Percentiles rank a stretch among this genome's conserved stretches.
phyloP scores from a whole-genome alignment of 1,140 invertebrate genomes.

The Drosophila obscura region DNA sequence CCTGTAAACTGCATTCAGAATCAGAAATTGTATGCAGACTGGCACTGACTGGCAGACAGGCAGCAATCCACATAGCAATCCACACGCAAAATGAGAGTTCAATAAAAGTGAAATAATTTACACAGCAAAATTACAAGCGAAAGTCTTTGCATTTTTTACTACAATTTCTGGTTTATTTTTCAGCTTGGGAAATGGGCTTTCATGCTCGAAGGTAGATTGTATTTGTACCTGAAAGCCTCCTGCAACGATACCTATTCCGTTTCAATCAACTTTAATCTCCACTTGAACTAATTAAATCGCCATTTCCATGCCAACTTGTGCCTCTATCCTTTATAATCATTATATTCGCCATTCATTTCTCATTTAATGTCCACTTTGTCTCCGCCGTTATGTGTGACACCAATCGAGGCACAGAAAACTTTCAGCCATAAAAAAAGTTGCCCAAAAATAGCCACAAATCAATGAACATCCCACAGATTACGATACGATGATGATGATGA shows the following conservation, averaged over 20 bases:
- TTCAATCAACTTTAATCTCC: background rate
- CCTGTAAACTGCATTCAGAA: conserved; percentile 31
- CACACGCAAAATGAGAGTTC: conserved; percentile 51
- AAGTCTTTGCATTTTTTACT: too few relatives aligned
- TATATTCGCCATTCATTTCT: conserved; percentile 1
- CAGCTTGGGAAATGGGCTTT: too few relatives aligned
- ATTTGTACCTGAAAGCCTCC: too few relatives aligned
- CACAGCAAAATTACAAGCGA: background rate
- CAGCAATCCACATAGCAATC: conserved; percentile 38
- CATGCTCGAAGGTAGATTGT: too few relatives aligned
- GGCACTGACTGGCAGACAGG: background rate
- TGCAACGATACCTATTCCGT: too few relatives aligned
- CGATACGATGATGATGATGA: background rate
- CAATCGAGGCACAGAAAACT: conserved; percentile 27
- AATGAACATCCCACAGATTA: conserved; percentile 32
- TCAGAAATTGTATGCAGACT: conserved; percentile 18
- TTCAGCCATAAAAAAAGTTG: conserved; percentile 39
- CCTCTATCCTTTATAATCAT: conserved; percentile 11
- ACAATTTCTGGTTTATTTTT: too few relatives aligned
- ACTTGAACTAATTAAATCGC: background rate
- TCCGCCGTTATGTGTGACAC: conserved; percentile 24
- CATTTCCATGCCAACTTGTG: conserved; percentile 5
- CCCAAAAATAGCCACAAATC: conserved; percentile 49
- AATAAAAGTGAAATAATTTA: conserved; percentile 79
- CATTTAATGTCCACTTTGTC: conserved; percentile 10